Evolutionary conservation across 2,113 vertebrate genomes (phyloP).

Genomic region (Podilymbus podiceps): DNA sequence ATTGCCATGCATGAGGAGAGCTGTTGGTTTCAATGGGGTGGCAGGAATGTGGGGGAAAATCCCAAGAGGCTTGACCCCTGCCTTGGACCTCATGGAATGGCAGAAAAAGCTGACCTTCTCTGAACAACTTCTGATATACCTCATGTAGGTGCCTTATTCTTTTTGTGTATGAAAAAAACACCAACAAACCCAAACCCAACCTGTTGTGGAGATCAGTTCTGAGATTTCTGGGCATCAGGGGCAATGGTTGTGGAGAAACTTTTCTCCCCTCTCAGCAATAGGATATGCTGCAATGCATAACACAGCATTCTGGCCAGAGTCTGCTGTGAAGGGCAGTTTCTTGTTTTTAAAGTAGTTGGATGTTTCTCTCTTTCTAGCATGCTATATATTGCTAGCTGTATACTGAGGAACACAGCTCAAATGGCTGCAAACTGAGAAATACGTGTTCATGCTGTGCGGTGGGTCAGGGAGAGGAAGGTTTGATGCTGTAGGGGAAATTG

Average conservation of each 20-base stretch:
- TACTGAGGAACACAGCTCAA: background rate
- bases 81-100: background rate
- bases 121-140: background rate
- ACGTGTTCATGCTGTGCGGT: fast-evolving
- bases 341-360: background rate
- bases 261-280: background rate
- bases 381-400: background rate
- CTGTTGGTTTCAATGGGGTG: background rate
- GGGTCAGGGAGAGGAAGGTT: background rate
- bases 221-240: background rate
- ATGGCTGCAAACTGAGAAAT: background rate
- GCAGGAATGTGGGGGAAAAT: background rate
- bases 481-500: background rate
- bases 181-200: too few species aligned
- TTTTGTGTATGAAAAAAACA: background rate
- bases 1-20: background rate
- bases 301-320: background rate
- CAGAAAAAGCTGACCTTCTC: background rate
- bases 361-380: background rate
- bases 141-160: background rate
- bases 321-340: background rate
- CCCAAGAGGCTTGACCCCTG: background rate
- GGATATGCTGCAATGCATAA: background rate
- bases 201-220: background rate
- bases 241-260: background rate